Conservation (phyloP, 2,797 vertebrate genomes). For the Poeciliopsis gracilis region DNA sequence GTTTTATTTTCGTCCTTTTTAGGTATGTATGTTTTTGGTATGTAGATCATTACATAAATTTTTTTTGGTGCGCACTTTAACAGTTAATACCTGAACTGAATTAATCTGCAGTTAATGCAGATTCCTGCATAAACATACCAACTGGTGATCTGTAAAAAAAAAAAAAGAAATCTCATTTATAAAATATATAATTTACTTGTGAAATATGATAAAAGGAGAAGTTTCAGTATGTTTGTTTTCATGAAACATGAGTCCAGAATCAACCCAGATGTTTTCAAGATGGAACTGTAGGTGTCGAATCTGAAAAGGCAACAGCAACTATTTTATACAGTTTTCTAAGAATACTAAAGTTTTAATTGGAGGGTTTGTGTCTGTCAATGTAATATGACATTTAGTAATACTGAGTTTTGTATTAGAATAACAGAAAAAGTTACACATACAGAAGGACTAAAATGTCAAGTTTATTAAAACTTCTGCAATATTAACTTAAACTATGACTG, state of each 20-base stretch:
- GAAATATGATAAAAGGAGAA: not conserved
- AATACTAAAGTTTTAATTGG: not conserved
- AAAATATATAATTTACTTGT: not conserved
- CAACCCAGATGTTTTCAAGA: not conserved
- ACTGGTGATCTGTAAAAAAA: not conserved
- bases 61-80: not conserved
- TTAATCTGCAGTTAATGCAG: not conserved
- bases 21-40: too few relatives aligned
- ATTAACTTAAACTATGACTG: not conserved
- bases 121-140: not conserved
- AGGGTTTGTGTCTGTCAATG: not conserved
- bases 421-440: not conserved
- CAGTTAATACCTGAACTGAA: not conserved
- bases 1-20: not conserved
- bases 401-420: not conserved
- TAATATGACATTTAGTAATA: not conserved
- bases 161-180: too few relatives aligned
- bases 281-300: too few relatives aligned
- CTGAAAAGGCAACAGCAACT: not conserved
- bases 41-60: not conserved
- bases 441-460: not conserved
- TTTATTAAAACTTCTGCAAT: not conserved
- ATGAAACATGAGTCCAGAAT: not conserved
- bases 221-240: not conserved
- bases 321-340: too few relatives aligned